Conservation (phyloP, 2,888 invertebrate genomes). For the Drosophila atroscutellata region DNA sequence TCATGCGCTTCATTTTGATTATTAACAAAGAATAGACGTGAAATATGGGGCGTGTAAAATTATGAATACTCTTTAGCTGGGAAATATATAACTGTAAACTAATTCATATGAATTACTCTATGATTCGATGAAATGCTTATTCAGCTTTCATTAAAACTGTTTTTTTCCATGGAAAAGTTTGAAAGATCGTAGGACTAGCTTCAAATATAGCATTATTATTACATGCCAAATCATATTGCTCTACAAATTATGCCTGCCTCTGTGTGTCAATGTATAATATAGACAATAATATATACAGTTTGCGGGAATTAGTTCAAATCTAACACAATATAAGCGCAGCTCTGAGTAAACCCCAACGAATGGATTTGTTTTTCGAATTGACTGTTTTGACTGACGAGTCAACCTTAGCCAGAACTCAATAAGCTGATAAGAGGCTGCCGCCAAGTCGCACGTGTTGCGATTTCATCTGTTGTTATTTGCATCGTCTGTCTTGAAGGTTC, state of each 20-base stretch:
- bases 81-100: no score
- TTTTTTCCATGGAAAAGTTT: not conserved
- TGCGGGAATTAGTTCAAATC: not conserved
- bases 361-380: not conserved
- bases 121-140: not conserved
- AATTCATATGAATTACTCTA: not conserved
- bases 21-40: not conserved
- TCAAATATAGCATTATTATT: not conserved
- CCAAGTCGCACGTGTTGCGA: slow-evolving; percentile 28
- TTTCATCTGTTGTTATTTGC: slow-evolving; percentile 11
- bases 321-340: not conserved
- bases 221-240: not conserved
- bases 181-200: not conserved
- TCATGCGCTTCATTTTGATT: slow-evolving; percentile 5
- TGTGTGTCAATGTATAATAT: no score
- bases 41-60: not conserved
- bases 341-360: not conserved
- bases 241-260: not conserved
- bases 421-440: slow-evolving; percentile 34
- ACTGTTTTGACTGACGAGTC: not conserved
- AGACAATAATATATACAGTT: not conserved
- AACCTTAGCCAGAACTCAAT: slow-evolving; percentile 4
- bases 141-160: not conserved
- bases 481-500: slow-evolving; percentile 10
- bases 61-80: slow-evolving; percentile 11